Conservation (phyloP, 1,140 invertebrate genomes). For the Psix sp. region DNA sequence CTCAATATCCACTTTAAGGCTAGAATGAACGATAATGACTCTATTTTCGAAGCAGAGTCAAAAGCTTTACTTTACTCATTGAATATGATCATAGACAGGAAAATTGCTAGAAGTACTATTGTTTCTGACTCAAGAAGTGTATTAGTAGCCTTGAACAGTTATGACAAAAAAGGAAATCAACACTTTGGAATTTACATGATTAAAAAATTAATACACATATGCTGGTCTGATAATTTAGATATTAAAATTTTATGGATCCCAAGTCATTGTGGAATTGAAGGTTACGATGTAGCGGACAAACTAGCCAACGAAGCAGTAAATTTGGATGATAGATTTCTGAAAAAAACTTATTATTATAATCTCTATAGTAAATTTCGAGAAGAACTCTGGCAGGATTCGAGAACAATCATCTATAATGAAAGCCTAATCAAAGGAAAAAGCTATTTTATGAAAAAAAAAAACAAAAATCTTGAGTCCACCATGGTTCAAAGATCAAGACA, state of each 20-base stretch:
- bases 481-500: neutral
- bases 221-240: neutral
- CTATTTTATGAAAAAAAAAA: slow-evolving; percentile 2
- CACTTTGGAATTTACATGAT: neutral
- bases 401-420: neutral
- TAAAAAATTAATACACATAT: neutral
- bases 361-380: neutral
- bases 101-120: neutral
- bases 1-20: neutral
- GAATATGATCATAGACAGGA: neutral
- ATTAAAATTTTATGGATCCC: neutral
- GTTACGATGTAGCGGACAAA: slow-evolving; percentile 2
- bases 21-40: neutral
- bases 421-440: neutral
- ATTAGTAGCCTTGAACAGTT: neutral
- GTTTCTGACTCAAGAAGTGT: slow-evolving; percentile 1
- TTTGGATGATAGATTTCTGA: neutral
- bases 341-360: neutral
- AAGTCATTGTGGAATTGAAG: neutral
- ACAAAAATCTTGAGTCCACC: neutral
- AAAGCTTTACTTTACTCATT: neutral
- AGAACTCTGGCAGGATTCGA: neutral
- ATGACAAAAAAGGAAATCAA: neutral
- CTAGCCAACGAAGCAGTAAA: neutral
- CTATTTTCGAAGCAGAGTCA: slow-evolving; percentile 5